Conservation (phyloP, 2,797 vertebrate genomes). For the Aselliscus stoliczkanus region DNA sequence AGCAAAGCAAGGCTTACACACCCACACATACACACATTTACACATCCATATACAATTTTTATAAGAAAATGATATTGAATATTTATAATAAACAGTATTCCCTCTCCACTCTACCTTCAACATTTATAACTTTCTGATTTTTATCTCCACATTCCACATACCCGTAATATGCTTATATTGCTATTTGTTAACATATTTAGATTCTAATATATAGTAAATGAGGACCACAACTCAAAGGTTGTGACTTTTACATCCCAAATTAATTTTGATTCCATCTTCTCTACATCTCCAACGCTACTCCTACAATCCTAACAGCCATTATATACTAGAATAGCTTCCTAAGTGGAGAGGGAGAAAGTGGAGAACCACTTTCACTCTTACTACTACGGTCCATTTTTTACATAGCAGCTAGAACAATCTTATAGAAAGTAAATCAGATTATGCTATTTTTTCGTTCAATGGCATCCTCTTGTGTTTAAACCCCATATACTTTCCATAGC, state of each 20-base stretch:
- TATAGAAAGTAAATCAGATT: background rate
- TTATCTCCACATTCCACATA: background rate
- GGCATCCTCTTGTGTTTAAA: background rate
- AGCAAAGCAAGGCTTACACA: background rate
- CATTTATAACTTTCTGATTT: background rate
- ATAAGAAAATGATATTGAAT: background rate
- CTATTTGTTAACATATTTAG: background rate
- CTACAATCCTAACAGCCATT: background rate
- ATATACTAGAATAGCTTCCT: background rate
- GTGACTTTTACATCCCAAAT: background rate
- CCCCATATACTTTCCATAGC: background rate
- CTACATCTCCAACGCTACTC: background rate
- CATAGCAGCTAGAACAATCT: background rate
- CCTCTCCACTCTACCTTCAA: background rate
- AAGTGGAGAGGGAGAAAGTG: background rate
- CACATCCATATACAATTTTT: background rate
- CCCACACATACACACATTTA: background rate
- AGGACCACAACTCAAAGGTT: background rate
- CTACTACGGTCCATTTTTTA: background rate
- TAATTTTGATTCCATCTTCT: background rate
- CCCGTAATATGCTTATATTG: background rate
- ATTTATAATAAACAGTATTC: background rate
- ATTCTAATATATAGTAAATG: background rate
- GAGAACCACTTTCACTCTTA: background rate
- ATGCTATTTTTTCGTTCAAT: background rate